Conservation (phyloP, 2,797 vertebrate genomes). For the Peromyscus attwateri region DNA sequence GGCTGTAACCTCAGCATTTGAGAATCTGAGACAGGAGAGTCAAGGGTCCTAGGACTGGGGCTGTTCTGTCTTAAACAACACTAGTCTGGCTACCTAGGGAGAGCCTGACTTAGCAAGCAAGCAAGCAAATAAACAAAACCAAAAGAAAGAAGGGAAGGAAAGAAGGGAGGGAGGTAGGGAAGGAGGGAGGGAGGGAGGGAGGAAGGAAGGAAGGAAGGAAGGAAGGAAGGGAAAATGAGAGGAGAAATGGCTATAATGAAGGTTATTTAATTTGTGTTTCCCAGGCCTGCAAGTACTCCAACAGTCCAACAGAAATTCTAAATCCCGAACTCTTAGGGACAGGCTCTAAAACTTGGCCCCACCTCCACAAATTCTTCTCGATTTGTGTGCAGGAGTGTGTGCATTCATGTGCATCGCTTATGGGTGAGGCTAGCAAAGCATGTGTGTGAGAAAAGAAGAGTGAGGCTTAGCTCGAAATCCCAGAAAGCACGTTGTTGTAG, state of each 20-base stretch:
- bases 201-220: background rate
- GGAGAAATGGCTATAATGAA: background rate
- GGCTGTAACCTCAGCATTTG: background rate
- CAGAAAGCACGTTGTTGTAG: background rate
- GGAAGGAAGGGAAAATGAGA: background rate
- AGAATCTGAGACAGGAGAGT: background rate
- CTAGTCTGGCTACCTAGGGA: background rate
- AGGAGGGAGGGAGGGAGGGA: too few species aligned
- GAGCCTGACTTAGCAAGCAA: background rate
- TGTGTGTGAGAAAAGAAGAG: background rate
- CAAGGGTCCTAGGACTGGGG: background rate
- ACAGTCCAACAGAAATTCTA: slow-evolving; percentile 21
- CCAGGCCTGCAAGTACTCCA: background rate
- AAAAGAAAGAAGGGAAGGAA: background rate
- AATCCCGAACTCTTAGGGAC: background rate
- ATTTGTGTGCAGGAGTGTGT: background rate
- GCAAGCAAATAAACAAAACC: background rate
- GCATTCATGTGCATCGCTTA: background rate
- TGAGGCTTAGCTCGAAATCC: background rate
- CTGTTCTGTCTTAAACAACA: background rate
- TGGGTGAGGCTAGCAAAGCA: background rate
- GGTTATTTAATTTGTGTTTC: background rate
- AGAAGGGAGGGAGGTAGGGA: background rate
- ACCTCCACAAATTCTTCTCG: background rate
- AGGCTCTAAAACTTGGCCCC: background rate